phyloP scores from a whole-genome alignment of 2,797 vertebrate species.

The Platyrinchus mystaceus region DNA sequence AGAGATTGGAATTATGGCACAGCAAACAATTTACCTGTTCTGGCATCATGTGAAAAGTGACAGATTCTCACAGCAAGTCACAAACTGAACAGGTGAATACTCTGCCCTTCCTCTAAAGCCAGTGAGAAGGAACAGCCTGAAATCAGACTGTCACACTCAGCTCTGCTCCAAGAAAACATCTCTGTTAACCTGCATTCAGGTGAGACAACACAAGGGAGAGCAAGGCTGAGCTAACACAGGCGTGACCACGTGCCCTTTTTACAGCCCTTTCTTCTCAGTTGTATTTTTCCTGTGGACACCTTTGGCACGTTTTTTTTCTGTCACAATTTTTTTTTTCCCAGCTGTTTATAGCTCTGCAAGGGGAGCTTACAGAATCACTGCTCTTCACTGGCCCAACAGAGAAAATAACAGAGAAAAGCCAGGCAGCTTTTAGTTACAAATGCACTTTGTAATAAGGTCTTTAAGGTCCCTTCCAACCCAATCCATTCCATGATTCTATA shows the following conservation, averaged over 20 bases:
- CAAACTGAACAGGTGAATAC: background rate
- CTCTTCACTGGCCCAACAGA: background rate
- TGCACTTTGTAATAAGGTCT: background rate
- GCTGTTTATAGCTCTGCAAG: background rate
- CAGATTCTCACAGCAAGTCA: background rate
- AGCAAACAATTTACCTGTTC: background rate
- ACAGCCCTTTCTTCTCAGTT: background rate
- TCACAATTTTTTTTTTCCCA: background rate
- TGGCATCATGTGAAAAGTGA: background rate
- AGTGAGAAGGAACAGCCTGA: background rate
- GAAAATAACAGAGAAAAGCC: background rate
- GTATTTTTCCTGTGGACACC: background rate
- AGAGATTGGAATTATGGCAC: background rate
- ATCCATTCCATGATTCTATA: background rate
- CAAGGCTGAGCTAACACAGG: background rate
- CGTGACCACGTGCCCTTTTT: background rate
- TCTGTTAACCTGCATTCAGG: background rate
- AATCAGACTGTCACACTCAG: background rate
- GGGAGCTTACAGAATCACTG: background rate
- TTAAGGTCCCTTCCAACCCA: background rate
- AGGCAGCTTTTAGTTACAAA: background rate
- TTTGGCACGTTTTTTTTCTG: background rate
- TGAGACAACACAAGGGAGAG: background rate
- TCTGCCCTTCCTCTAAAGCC: background rate
- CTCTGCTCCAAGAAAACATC: background rate